Base-by-base conservation (phyloP, 2,797 vertebrate species). In the Orientallactaga sibirica region DNA sequence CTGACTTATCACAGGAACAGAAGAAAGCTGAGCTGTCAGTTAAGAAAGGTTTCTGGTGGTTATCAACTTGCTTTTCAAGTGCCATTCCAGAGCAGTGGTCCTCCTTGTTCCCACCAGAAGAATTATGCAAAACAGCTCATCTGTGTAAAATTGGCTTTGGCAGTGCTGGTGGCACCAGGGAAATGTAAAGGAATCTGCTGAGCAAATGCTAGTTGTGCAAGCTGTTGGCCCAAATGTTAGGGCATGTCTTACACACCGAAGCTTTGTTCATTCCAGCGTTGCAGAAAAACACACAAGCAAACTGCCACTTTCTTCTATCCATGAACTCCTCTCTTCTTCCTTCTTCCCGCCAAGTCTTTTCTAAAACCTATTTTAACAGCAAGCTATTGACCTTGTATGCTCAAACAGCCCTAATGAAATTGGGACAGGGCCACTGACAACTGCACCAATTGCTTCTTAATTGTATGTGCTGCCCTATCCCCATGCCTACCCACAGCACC, bases 161-260 rank as follows among this genome's bases (percentile, higher is more conserved):
- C 48, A 33, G 55, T 73, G 24, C 92, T 92, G 89, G 83, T 2
- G 1, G 94, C 86, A 87, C 91, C 88, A 85, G 2, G 20, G 68
- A 83, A 91, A 73, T 89, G 89, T 89, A 79, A 33, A 82, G 79
- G 96, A 90, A 84, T 96, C 74, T 83, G 67, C 52, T 37, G 94
- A 96, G 92, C 94, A 93, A 93, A 80, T 89, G 89, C 87, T 94
- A 62, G 70, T 90, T 77, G 55, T 84, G 62, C 71, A 86, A 64
- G 55, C 16, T 11, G 22, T 78, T 84, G 90, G 82, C 94, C 82
- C 0, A 0, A 90, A 91, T 90, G 66, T 79, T 68, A 33, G 37
- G 8, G 9, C 7, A 27, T 78, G 64, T 78, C 93, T 93, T 93
- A 61, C 81, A 94, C 92, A 94, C 92, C 1, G 0, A 83, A 89